Percentiles rank a stretch among this genome's conserved stretches.
These are phyloP conservation scores for Pseudochirops corinnae DNA, from an alignment of 2,797 vertebrate genomes.

Conservation along the genomic window DNA sequence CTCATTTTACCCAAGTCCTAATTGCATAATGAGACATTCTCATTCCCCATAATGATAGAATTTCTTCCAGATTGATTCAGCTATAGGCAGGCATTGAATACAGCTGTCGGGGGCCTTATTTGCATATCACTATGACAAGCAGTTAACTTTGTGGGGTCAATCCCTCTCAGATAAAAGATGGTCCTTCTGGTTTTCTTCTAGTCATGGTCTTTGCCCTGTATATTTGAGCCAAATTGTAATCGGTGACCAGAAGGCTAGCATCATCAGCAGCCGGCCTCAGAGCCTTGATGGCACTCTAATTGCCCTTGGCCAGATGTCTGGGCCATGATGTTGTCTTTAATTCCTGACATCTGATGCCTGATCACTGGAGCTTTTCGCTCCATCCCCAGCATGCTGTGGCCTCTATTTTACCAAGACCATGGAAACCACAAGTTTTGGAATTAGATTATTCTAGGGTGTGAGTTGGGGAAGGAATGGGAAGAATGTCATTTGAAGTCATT, in stretches of 20 bases:
- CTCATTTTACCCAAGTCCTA: slow-evolving; percentile 74
- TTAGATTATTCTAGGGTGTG: neutral
- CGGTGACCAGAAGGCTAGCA: neutral
- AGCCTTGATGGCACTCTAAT: neutral
- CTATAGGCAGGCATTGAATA: slow-evolving; percentile 37
- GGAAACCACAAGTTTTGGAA: neutral
- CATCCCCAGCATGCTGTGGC: neutral
- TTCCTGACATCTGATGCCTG: neutral
- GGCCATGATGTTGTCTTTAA: neutral
- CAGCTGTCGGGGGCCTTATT: slow-evolving; percentile 58
- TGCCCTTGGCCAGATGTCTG: slow-evolving; percentile 58
- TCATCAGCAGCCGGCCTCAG: neutral
- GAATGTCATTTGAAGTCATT: neutral
- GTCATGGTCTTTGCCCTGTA: slow-evolving; percentile 25
- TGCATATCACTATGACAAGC: slow-evolving; percentile 71
- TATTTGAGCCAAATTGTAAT: slow-evolving; percentile 2
- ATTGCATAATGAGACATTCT: slow-evolving; percentile 77
- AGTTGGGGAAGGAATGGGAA: neutral
- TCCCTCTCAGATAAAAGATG: neutral
- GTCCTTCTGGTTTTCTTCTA: slow-evolving; percentile 48
- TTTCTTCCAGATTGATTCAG: slow-evolving; percentile 68
- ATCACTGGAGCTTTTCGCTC: neutral
- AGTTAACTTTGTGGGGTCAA: neutral
- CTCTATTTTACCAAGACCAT: neutral
- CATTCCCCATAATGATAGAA: slow-evolving; percentile 53